phyloP scores from a whole-genome alignment of 2,113 vertebrate species.

The Scomber japonicus region DNA sequence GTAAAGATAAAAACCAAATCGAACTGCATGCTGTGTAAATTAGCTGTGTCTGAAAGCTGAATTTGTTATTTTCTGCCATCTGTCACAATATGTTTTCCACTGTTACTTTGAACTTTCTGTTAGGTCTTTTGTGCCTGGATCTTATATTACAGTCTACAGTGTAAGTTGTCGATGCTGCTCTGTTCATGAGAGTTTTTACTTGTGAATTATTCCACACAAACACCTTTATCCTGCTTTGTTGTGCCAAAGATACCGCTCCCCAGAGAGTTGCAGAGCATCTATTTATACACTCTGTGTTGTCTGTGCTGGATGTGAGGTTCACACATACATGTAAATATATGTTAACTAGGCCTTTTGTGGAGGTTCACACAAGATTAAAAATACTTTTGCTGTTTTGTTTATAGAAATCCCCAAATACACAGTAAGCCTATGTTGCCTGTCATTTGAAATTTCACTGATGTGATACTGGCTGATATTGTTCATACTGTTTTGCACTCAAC shows the following conservation, averaged over 20 bases:
- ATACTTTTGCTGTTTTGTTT: background rate
- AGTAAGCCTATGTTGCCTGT: background rate
- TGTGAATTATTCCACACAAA: conserved; percentile 32
- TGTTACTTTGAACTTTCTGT: background rate
- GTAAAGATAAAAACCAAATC: background rate
- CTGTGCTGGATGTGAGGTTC: background rate
- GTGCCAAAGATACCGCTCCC: conserved; percentile 19
- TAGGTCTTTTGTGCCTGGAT: background rate
- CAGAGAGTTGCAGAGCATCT: conserved; percentile 27
- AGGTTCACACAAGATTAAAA: conserved; percentile 15
- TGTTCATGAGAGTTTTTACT: conserved; percentile 8
- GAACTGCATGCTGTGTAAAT: no score
- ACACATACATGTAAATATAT: conserved; percentile 53
- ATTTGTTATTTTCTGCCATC: background rate
- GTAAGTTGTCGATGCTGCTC: background rate
- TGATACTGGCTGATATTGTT: conserved; percentile 14
- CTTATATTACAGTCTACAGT: background rate
- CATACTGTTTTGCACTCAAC: background rate
- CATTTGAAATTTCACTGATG: background rate
- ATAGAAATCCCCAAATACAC: background rate
- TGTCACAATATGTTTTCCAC: background rate
- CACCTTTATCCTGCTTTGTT: conserved; percentile 35
- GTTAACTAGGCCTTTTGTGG: conserved; percentile 42
- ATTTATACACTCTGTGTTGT: conserved; percentile 12
- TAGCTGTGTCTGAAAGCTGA: background rate